Percentiles rank a stretch among this genome's conserved stretches.
Conservation (phyloP, 64 coral and sea anemone species). For the Pocillopora verrucosa region DNA sequence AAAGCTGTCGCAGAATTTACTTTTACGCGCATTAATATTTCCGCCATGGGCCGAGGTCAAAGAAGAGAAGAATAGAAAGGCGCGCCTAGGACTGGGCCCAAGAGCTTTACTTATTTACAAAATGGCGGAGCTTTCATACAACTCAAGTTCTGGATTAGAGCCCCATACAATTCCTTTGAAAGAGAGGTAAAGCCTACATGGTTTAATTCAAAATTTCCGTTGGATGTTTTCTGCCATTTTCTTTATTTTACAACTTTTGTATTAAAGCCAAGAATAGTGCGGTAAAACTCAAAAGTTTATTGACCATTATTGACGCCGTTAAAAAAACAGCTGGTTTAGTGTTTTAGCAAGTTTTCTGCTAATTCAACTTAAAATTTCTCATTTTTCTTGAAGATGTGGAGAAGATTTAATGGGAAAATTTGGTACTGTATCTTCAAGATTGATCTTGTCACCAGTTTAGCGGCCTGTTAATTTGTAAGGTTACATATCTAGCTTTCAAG, state of each 20-base stretch:
- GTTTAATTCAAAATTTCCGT: neutral
- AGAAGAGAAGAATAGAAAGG: neutral
- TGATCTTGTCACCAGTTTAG: neutral
- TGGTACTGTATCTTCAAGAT: neutral
- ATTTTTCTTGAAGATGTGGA: neutral
- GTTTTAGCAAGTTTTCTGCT: neutral
- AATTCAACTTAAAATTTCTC: neutral
- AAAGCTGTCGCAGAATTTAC: too few species aligned
- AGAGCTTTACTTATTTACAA: constrained; percentile 54
- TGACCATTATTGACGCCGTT: too few species aligned
- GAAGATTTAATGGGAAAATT: neutral
- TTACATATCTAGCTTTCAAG: neutral
- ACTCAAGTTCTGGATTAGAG: constrained; percentile 63
- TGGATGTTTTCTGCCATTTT: neutral
- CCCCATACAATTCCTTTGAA: constrained; percentile 36
- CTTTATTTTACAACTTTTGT: neutral
- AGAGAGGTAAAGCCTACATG: constrained; percentile 45
- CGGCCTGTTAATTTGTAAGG: neutral
- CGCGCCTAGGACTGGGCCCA: constrained; percentile 23
- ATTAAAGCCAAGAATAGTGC: neutral
- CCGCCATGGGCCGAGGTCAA: neutral
- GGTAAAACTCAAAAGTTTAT: neutral
- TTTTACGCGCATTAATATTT: neutral
- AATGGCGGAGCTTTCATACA: constrained; percentile 71
- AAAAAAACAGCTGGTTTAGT: neutral